Base-by-base conservation (phyloP, 2,797 vertebrate genomes). In the Lagocephalus sceleratus region DNA sequence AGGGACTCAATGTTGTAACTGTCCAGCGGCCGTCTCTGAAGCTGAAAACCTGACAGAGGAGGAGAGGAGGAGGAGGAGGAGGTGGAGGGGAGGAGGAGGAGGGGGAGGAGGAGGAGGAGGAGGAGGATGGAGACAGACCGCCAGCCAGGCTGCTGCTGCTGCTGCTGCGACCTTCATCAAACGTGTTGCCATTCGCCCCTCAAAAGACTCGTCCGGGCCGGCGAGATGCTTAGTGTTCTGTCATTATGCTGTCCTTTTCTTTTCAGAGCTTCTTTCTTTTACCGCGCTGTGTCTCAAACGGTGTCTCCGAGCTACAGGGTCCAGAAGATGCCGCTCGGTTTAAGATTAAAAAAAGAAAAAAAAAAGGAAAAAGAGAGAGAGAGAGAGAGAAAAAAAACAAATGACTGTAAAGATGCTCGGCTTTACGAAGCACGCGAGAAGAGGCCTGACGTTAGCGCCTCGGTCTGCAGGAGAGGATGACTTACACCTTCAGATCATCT, bases 211-310 rank as follows among this genome's bases (percentile, higher is more conserved):
- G 17, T 14, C 55, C 16, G 52, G 58, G 49, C 73, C 55, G 75
- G 75, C 60, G 65, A 72, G 69, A 68, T 60, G 66, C 76, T 82
- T 59, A 42, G 69, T 80, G 81, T 86, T 62, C 74, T 55, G 68
- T 81, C 75, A 66, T 81, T 58, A 53, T 73, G 76, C 73, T 82
- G 71, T 82, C 66, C 55, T 75, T 80, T 22, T 60, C 77, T 82
- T 73, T 60, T 26, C 46, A 58, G 43, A 57, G 60, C 60, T 17
- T 57, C 51, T 73, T 62, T 48, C 45, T 51, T n/a, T 45, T 66
- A 56, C 53, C 70, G 56, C 66, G 43, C 39, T 16, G 54, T 70
- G 50, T 77, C 25, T 67, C 41, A 42, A 19, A 42, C 11, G 1
- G 17, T 19, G n/a, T 16, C 15, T 40, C 39, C 7, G 39, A 40